Evolutionary conservation across 2,888 invertebrate genomes (phyloP).

Genomic region (Malacosoma neustria): DNA sequence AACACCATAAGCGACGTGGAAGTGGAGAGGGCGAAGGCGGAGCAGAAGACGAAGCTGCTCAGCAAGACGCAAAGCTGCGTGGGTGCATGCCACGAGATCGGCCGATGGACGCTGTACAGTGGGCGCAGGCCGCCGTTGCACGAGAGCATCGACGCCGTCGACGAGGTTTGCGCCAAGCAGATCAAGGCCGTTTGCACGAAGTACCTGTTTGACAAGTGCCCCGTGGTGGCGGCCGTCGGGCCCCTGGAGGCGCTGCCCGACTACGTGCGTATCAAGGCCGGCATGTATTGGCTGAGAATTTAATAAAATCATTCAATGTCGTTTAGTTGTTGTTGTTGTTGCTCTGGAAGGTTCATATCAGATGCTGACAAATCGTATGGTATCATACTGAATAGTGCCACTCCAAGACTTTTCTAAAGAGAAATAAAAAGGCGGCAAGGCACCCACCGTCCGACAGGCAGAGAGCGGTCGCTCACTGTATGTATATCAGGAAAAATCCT

Average conservation of each 20-base stretch:
- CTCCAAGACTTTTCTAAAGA: no score
- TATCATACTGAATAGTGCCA: no score
- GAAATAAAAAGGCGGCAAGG: no score
- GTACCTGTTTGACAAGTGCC: conserved; percentile 93
- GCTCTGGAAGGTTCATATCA: no score
- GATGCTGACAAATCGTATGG: no score
- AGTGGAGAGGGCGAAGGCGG: conserved; percentile 91
- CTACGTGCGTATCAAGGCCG: conserved; percentile 84
- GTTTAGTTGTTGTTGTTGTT: no score
- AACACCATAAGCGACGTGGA: conserved; percentile 88
- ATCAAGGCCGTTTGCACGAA: conserved; percentile 86
- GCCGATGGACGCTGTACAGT: conserved; percentile 94
- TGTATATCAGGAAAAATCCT: no score
- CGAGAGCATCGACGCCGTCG: conserved; percentile 90
- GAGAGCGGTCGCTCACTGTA: no score
- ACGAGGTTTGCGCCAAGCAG: conserved; percentile 82
- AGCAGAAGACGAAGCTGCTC: conserved; percentile 92
- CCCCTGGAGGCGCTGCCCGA: conserved; percentile 89
- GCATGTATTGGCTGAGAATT: conserved; percentile 85
- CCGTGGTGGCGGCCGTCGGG: conserved; percentile 93
- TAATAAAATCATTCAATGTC: conserved; percentile 13
- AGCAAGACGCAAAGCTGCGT: conserved; percentile 91
- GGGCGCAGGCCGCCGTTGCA: conserved; percentile 89
- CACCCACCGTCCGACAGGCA: no score
- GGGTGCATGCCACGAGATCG: conserved; percentile 95